Percentiles rank a stretch among this genome's conserved stretches.
Evolutionary conservation across 2,797 vertebrate genomes (phyloP).

Genomic region (Pteropus rufus): DNA sequence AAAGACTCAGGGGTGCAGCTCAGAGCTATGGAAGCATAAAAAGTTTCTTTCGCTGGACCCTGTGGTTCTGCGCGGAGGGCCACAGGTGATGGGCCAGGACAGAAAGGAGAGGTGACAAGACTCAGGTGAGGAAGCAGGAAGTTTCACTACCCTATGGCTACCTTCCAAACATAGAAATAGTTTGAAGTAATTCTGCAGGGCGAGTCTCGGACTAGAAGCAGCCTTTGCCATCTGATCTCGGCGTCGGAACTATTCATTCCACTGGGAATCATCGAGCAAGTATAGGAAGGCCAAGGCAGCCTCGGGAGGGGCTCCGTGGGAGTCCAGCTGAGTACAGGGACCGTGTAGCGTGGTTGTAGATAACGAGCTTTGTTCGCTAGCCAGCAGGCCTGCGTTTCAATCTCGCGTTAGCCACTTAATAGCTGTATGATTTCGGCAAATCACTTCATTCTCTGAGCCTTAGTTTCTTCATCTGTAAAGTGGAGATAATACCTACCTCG

Average conservation of each 20-base stretch:
- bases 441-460: background rate
- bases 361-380: background rate
- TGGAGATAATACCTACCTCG: background rate
- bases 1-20: background rate
- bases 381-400: background rate
- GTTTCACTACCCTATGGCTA: conserved; percentile 14
- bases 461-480: background rate
- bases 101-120: conserved; percentile 19
- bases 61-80: background rate
- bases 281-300: background rate
- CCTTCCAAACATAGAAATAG: conserved; percentile 41
- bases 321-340: background rate
- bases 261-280: background rate
- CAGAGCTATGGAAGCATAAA: background rate
- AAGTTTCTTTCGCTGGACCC: background rate
- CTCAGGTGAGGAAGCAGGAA: conserved; percentile 16
- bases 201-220: background rate
- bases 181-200: background rate
- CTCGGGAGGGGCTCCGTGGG: background rate
- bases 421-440: background rate
- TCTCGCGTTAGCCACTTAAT: background rate
- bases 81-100: background rate
- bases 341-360: background rate
- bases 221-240: background rate
- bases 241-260: background rate